Evolutionary conservation across 2,888 invertebrate genomes (phyloP).

Genomic region (Andrena dorsata): DNA sequence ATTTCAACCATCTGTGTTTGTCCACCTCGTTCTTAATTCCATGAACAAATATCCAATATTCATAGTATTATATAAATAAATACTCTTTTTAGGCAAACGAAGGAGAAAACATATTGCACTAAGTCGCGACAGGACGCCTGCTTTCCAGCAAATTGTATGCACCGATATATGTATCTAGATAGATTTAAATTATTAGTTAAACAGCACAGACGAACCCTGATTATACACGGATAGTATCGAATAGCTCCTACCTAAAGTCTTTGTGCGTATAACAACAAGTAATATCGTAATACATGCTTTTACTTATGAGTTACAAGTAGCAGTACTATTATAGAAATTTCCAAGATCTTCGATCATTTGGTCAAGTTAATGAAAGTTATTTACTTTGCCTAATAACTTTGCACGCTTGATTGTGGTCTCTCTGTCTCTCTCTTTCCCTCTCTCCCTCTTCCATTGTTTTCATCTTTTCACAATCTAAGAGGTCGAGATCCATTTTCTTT

Average conservation of each 20-base stretch:
- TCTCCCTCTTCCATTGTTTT: not conserved
- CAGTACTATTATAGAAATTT: conserved; percentile 57
- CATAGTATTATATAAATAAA: conserved; percentile 10
- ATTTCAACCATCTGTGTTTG: conserved; percentile 27
- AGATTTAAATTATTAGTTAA: conserved; percentile 41
- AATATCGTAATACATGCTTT: conserved; percentile 63
- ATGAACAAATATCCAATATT: conserved; percentile 29
- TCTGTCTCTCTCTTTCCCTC: not conserved
- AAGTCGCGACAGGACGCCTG: not conserved
- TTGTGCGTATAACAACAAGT: conserved; percentile 69
- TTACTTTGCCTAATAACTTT: conserved; percentile 36
- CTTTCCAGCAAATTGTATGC: not conserved
- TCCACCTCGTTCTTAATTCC: conserved; percentile 10
- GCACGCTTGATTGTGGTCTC: conserved; percentile 6
- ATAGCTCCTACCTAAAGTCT: conserved; percentile 63
- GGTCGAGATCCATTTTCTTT: conserved; percentile 17
- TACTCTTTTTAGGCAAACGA: conserved; percentile 1
- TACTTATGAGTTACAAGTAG: conserved; percentile 52
- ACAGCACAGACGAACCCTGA: conserved; percentile 63
- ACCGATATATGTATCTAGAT: conserved; percentile 54
- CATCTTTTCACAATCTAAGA: conserved; percentile 10
- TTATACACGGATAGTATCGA: conserved; percentile 73
- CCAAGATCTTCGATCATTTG: conserved; percentile 61
- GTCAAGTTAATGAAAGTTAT: conserved; percentile 55
- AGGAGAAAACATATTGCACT: conserved; percentile 30